These are phyloP conservation scores for Boloria selene DNA, from an alignment of 2,888 invertebrate species.

Conservation along the genomic window DNA sequence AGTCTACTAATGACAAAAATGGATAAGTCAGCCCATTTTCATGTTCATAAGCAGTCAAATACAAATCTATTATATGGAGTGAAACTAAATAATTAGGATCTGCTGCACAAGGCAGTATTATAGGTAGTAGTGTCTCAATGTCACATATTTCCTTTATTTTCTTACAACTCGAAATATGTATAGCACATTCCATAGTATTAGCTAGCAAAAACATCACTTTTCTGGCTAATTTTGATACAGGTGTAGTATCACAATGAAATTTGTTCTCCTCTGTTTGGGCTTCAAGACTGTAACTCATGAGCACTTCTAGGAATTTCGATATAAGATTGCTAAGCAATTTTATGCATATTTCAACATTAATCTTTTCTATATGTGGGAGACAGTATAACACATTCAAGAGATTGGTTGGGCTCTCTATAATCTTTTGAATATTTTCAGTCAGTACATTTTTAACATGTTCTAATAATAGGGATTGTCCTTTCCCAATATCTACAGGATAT, in stretches of 20 bases:
- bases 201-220: conserved; percentile 81
- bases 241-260: conserved; percentile 59
- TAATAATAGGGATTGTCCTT: conserved; percentile 63
- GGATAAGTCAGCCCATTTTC: conserved; percentile 69
- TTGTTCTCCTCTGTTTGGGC: conserved; percentile 54
- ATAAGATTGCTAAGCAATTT: conserved; percentile 62
- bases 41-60: conserved; percentile 74
- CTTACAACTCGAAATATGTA: conserved; percentile 80
- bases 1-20: conserved; percentile 74
- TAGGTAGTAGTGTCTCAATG: conserved; percentile 66
- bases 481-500: conserved; percentile 84
- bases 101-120: conserved; percentile 69
- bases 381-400: conserved; percentile 78
- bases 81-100: conserved; percentile 73
- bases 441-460: conserved; percentile 61
- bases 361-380: conserved; percentile 80
- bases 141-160: conserved; percentile 72
- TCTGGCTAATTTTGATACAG: conserved; percentile 61
- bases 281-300: conserved; percentile 62
- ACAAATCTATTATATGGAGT: conserved; percentile 80
- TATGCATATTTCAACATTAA: conserved; percentile 63
- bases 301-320: conserved; percentile 52
- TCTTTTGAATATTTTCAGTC: conserved; percentile 58
- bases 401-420: conserved; percentile 65
- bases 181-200: conserved; percentile 81